Percentiles rank a stretch among this genome's conserved stretches.
phyloP scores from a whole-genome alignment of 2,113 vertebrate genomes.

The Erythrocercus mccallii region DNA sequence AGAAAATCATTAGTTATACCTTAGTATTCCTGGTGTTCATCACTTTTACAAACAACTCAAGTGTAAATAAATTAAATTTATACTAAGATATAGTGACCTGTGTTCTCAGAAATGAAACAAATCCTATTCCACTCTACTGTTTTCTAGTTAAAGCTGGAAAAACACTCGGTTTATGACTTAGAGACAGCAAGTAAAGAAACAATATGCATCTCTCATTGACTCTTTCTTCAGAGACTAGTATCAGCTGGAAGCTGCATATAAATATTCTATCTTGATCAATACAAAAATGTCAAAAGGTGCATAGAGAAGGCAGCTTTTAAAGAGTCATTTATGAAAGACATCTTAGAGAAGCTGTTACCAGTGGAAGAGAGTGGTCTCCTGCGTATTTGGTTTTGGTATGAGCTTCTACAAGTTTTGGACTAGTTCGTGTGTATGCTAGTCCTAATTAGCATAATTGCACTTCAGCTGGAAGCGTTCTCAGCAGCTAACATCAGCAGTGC shows the following conservation, averaged over 20 bases:
- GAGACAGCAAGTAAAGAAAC: background rate
- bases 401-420: background rate
- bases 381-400: background rate
- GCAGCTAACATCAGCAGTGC: background rate
- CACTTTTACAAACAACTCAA: background rate
- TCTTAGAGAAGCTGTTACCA: background rate
- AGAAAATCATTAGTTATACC: background rate
- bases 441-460: background rate
- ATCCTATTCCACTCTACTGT: background rate
- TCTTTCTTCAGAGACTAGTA: background rate
- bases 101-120: background rate
- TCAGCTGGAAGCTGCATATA: background rate
- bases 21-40: background rate
- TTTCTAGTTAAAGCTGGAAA: background rate
- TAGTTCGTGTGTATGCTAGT: background rate
- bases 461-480: background rate
- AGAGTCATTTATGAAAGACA: background rate
- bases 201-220: background rate
- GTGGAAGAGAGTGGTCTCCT: background rate
- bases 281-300: background rate
- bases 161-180: background rate
- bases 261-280: background rate
- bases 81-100: background rate
- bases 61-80: background rate
- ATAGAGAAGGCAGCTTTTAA: background rate